Evolutionary conservation across 2,888 invertebrate genomes (phyloP).

Genomic region (Lysandra coridon): DNA sequence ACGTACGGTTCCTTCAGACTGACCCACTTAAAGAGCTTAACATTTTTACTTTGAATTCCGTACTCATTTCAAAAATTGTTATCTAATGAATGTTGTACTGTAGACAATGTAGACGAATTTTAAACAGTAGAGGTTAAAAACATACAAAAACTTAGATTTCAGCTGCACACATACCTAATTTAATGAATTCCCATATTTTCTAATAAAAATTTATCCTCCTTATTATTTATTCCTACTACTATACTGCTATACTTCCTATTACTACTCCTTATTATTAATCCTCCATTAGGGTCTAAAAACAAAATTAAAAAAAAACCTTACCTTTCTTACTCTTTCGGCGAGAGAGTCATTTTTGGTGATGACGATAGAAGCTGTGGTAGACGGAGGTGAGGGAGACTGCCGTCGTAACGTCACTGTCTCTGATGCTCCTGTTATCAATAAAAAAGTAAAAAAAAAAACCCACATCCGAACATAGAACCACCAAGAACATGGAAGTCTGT

Average conservation of each 20-base stretch:
- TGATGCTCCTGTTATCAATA: conserved; percentile 38
- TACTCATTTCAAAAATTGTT: conserved; percentile 24
- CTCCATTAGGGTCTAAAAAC: not conserved
- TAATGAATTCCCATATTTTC: not conserved
- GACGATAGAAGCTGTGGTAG: conserved; percentile 74
- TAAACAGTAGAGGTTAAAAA: not conserved
- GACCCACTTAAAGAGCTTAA: conserved; percentile 59
- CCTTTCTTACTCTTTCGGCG: conserved; percentile 85
- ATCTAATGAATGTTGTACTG: conserved; percentile 10
- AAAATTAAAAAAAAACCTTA: conserved; percentile 48
- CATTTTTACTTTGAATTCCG: conserved; percentile 29
- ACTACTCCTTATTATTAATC: not conserved
- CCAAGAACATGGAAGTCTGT: no score
- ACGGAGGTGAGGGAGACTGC: conserved; percentile 70
- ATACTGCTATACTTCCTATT: no score
- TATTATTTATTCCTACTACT: no score
- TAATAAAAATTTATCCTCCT: not conserved
- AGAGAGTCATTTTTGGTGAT: conserved; percentile 85
- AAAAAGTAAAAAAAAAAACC: conserved; percentile 33
- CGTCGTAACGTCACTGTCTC: conserved; percentile 74
- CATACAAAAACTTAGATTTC: no score
- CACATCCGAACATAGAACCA: not conserved
- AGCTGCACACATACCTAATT: no score
- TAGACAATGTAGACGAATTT: conserved; percentile 5
- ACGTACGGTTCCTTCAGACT: conserved; percentile 55